These are phyloP conservation scores for Morone chrysops DNA, from an alignment of 2,113 vertebrate genomes.

Conservation along the genomic window DNA sequence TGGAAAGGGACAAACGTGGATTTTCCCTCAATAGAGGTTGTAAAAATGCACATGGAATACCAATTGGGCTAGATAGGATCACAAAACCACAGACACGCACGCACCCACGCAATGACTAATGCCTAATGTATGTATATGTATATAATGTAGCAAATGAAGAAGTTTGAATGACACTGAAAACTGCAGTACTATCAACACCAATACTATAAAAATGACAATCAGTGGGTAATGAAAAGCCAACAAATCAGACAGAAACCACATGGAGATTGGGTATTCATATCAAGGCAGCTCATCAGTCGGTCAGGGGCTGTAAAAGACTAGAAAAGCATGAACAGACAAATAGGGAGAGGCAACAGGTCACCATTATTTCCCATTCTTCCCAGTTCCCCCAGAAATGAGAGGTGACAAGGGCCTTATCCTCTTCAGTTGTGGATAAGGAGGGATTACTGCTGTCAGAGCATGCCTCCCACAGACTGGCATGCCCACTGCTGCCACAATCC, in stretches of 20 bases:
- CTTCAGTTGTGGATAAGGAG: slow-evolving; percentile 56
- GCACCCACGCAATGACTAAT: neutral
- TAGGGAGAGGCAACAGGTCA: slow-evolving; percentile 22
- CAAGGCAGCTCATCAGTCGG: neutral
- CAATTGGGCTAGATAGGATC: too few species aligned
- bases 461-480: slow-evolving; percentile 44
- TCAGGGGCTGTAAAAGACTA: neutral
- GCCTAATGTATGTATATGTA: neutral
- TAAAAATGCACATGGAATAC: neutral
- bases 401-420: slow-evolving; percentile 59
- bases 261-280: neutral
- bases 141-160: neutral
- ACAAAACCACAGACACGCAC: neutral
- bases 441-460: slow-evolving; percentile 63
- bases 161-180: neutral
- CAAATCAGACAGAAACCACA: slow-evolving; percentile 22
- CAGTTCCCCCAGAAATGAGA: slow-evolving; percentile 45
- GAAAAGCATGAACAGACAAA: neutral
- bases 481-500: slow-evolving; percentile 40
- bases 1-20: neutral
- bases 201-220: neutral
- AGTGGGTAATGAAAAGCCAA: slow-evolving; percentile 5
- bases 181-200: neutral
- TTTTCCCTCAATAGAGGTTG: neutral
- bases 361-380: slow-evolving; percentile 1